These are phyloP conservation scores for Dicycla oo DNA, from an alignment of 2,888 invertebrate species.

Conservation along the genomic window DNA sequence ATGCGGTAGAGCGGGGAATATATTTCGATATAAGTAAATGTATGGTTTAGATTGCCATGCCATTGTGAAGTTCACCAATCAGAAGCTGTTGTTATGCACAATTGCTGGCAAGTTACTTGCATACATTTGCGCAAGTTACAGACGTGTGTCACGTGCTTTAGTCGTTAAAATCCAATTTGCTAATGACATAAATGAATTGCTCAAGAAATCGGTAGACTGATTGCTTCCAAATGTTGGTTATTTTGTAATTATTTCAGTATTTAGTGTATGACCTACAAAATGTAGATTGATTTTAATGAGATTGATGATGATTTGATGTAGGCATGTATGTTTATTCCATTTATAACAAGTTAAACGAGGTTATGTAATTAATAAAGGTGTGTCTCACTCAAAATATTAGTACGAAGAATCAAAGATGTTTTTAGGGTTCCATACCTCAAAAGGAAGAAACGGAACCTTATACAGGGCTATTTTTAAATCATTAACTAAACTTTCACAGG, in stretches of 20 bases:
- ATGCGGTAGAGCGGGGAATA: too few relatives aligned
- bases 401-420: not conserved
- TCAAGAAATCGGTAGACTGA: constrained; percentile 12
- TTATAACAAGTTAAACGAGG: not conserved
- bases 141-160: not conserved
- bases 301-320: constrained; percentile 6
- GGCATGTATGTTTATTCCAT: not conserved
- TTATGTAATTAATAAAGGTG: constrained; percentile 10
- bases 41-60: too few relatives aligned
- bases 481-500: too few relatives aligned
- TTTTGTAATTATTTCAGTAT: constrained; percentile 41
- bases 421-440: too few relatives aligned
- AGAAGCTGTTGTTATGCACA: not conserved
- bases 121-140: constrained; percentile 8
- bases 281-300: constrained; percentile 21
- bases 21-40: too few relatives aligned
- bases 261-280: constrained; percentile 32
- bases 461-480: too few relatives aligned
- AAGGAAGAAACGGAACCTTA: too few relatives aligned
- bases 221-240: constrained; percentile 15
- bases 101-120: not conserved
- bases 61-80: not conserved
- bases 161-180: constrained; percentile 37
- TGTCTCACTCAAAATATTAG: not conserved
- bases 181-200: constrained; percentile 43